Base-by-base conservation (phyloP, 2,797 vertebrate genomes). In the Holocentrus rufus region DNA sequence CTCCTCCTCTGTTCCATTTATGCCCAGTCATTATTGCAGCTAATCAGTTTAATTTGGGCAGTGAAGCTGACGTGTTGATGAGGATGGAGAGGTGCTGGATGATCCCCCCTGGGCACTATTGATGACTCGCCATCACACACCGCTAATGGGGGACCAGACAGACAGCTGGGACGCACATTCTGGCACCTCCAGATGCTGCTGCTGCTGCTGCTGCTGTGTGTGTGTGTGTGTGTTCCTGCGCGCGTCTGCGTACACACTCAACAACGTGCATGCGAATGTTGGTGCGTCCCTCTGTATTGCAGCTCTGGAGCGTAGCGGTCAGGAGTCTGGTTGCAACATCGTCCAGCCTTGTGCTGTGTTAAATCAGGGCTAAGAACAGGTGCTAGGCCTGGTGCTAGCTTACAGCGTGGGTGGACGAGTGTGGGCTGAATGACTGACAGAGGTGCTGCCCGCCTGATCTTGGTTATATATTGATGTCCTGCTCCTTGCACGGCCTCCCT, bases 11-110 rank as follows among this genome's bases (percentile, higher is more conserved):
- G 53, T 73, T 74, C 74, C 65, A 65, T 85, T 88, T 80, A 66
- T 73, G 84, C 88, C 77, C 74, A 55, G 81, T 88, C 87, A 85
- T 89, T 89, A 86, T 88, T 84, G 86, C 88, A 68, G 85, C 84
- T 87, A 89, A 92, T 91, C 88, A 87, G 83, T 91, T 91, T 89
- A 89, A 93, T 93, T 91, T 91, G 84, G 80, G 57, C 78, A 69
- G 74, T 80, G 84, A 79, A 74, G 83, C 84, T 89, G 86, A 91
- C 74, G 90, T 91, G 92, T 92, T 93, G 90, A 92, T 91, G 90
- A 91, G 89, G 79, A 90, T 83, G 77, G 86, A 89, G 81, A 93
- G 85, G 88, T 90, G 89, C 85, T 87, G 78, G 78, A 90, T 87
- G 81, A 91, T 78, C 72, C 82, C 89, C 87, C 81, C 36, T n/a